These are phyloP conservation scores for Mactra quadrangularis DNA, from an alignment of 1,140 invertebrate genomes.

Conservation along the genomic window DNA sequence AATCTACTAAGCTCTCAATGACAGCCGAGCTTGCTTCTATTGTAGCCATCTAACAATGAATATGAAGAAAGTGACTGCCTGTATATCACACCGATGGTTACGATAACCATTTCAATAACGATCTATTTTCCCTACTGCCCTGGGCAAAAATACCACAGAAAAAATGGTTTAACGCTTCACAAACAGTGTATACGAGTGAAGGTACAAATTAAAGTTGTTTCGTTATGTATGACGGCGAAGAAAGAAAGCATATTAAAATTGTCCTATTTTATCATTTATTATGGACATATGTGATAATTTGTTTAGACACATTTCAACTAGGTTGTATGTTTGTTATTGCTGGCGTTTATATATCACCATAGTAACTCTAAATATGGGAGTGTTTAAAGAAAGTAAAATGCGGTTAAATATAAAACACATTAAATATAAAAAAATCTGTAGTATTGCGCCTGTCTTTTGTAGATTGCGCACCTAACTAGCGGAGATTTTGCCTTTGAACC, in stretches of 20 bases:
- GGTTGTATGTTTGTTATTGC: conserved; percentile 1
- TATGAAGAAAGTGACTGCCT: too few species aligned
- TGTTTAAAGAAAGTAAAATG: not conserved
- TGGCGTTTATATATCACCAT: not conserved
- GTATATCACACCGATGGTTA: conserved; percentile 27
- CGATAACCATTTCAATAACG: conserved; percentile 40
- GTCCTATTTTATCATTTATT: not conserved
- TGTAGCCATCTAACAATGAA: too few species aligned
- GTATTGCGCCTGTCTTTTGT: not conserved
- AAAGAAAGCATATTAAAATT: not conserved
- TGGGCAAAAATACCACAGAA: conserved; percentile 26
- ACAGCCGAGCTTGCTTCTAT: too few species aligned
- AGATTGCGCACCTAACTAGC: not conserved
- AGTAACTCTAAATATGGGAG: not conserved
- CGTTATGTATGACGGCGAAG: not conserved
- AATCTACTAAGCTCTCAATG: too few species aligned
- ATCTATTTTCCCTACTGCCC: conserved; percentile 32
- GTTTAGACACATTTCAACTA: not conserved
- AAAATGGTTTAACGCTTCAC: conserved; percentile 18
- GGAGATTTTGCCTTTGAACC: not conserved
- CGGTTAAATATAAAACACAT: not conserved
- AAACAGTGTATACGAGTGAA: not conserved
- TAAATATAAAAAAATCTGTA: not conserved
- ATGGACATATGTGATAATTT: conserved; percentile 22
- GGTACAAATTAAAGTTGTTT: not conserved